Percentiles rank a stretch among this genome's conserved stretches.
phyloP scores from a whole-genome alignment of 2,113 vertebrate genomes.

The Geothlypis trichas region DNA sequence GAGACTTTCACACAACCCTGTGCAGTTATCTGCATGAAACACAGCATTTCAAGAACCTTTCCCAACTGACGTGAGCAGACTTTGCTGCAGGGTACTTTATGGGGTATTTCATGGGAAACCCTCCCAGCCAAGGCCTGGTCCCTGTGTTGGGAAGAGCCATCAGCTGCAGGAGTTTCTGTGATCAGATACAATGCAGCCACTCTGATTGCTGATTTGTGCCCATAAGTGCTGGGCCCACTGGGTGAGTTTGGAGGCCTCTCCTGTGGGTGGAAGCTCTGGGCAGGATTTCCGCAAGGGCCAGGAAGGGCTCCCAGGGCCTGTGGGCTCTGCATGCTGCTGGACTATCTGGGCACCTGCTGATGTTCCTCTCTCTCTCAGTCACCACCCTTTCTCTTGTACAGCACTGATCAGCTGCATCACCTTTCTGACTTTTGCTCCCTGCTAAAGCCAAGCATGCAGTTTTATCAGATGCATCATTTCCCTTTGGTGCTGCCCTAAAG shows the following conservation, averaged over 20 bases:
- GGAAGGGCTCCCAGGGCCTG: background rate
- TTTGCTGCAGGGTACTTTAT: background rate
- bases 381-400: background rate
- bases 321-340: background rate
- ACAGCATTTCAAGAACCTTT: background rate
- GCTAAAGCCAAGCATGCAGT: background rate
- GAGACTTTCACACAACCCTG: background rate
- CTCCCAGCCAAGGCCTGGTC: fast-evolving
- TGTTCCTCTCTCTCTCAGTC: background rate
- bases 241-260: background rate
- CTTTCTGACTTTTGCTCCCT: background rate
- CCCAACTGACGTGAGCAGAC: background rate
- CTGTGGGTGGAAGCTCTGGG: background rate
- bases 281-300: fast-evolving
- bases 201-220: background rate
- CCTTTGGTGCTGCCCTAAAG: background rate
- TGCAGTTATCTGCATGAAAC: background rate
- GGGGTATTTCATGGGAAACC: background rate
- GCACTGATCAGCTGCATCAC: background rate
- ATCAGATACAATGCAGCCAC: background rate
- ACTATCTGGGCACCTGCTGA: background rate
- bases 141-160: background rate
- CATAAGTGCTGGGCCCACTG: background rate
- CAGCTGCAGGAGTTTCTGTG: background rate
- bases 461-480: background rate